Base-by-base conservation (phyloP, 2,888 invertebrate species). In the Erynnis tages region DNA sequence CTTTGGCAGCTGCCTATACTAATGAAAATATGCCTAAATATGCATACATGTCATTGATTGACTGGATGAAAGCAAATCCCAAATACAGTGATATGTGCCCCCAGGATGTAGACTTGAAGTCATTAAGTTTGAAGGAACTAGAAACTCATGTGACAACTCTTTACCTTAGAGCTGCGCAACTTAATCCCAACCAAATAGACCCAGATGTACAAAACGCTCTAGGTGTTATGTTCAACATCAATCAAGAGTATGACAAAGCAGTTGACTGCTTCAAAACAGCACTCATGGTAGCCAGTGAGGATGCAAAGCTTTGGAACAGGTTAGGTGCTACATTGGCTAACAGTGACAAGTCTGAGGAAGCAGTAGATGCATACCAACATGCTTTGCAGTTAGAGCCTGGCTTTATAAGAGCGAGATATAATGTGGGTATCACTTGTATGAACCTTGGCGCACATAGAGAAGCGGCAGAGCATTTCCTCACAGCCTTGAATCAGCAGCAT, bases 271-370 rank as follows among this genome's bases (percentile, higher is more conserved):
- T 99, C 76, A 93, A 93, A 67, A 92, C 97, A 30, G 98, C 98
- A 0, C 83, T 99, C 8, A 94, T 95, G 81, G 94, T 95, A 8
- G 91, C 93, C 67, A 94, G 93, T 54, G 79, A 90, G 37, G 97
- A 98, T 91, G 95, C 98, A 4, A 93, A 97, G 70, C 80, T 98
- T 45, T 99, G 99, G 99, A 99, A 99, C 82, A 94, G 98, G 65
- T 90, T 99, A 21, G 99, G 99, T 46, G 99, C 99, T 23, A 98
- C 98, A 37, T 85, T 98, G 66, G 99, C 99, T 8, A 99, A 99
- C 79, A 97, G 98, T 59, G 95, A 95, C 46, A 93, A 94, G 59
- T 96, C 98, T 25, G 98, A 98, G 69, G 97, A 99, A 88, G 98
- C 99, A 2, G 96, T 99, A 4, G 95, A 97, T 60, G 98, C 99